Conservation (phyloP, 2,797 vertebrate genomes). For the Chiloscyllium punctatum region DNA sequence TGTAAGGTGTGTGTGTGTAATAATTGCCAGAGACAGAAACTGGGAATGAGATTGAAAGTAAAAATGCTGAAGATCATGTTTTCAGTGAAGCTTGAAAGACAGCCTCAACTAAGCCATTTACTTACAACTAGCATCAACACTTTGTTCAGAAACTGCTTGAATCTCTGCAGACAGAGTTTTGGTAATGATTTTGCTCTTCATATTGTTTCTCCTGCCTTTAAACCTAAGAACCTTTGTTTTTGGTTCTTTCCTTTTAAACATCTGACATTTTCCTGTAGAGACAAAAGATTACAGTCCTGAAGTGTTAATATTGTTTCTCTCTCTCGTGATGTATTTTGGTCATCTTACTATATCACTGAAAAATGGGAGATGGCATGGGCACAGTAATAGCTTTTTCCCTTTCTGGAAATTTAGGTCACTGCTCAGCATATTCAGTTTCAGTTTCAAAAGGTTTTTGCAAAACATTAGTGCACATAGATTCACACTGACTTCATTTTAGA, state of each 20-base stretch:
- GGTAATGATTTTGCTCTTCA: neutral
- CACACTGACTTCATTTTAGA: too few species aligned
- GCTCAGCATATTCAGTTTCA: too few species aligned
- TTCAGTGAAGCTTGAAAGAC: too few species aligned
- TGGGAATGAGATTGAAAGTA: neutral
- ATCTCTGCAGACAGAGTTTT: neutral
- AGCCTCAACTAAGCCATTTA: neutral
- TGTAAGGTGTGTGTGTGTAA: neutral
- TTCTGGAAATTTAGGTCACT: too few species aligned
- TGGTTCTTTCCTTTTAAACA: neutral
- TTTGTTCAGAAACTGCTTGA: neutral
- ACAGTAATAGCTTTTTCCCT: too few species aligned
- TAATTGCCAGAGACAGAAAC: neutral
- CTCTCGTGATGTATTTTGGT: neutral
- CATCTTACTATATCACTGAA: neutral
- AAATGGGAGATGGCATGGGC: too few species aligned
- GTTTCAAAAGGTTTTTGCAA: neutral
- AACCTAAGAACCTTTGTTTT: neutral
- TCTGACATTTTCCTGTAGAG: neutral
- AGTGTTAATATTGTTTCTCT: neutral
- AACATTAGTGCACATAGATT: neutral
- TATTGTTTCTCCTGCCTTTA: neutral
- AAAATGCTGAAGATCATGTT: too few species aligned
- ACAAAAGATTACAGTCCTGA: neutral
- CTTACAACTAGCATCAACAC: neutral